phyloP scores from a whole-genome alignment of 2,113 vertebrate species.

The Hypomesus transpacificus region DNA sequence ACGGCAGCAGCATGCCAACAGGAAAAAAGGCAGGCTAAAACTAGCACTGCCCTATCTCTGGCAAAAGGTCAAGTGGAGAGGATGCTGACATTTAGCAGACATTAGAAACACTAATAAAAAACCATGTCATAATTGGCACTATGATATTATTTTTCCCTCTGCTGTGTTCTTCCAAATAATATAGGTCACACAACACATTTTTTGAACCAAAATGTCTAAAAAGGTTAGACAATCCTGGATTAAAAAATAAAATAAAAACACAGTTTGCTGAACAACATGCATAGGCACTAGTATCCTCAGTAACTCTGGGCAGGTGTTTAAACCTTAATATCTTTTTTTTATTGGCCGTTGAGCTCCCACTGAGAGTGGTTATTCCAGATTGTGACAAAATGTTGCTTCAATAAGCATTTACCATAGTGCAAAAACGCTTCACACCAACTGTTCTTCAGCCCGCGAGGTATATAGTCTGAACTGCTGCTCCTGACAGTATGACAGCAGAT shows the following conservation, averaged over 20 bases:
- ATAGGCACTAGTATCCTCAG: neutral
- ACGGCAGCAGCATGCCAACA: constrained; percentile 15
- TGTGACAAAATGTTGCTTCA: constrained; percentile 16
- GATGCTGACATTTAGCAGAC: constrained; percentile 57
- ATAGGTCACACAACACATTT: neutral
- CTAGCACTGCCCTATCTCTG: constrained; percentile 39
- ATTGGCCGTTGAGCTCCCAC: constrained; percentile 37
- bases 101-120: constrained; percentile 48
- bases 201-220: neutral
- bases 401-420: constrained; percentile 46
- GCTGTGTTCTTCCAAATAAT: neutral
- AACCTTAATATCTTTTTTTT: constrained; percentile 29
- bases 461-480: constrained; percentile 26
- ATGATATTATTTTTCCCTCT: constrained; percentile 10
- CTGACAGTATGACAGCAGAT: constrained; percentile 36
- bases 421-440: constrained; percentile 26
- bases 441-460: constrained; percentile 31
- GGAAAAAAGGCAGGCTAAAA: constrained; percentile 20
- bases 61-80: constrained; percentile 44
- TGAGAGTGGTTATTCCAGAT: constrained; percentile 49
- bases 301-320: constrained; percentile 11
- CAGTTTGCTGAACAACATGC: constrained; percentile 2
- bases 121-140: constrained; percentile 35
- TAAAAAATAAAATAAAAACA: constrained; percentile 26
- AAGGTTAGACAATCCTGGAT: constrained; percentile 32